These are phyloP conservation scores for Acleris holmiana DNA, from an alignment of 2,888 invertebrate genomes.

Conservation along the genomic window DNA sequence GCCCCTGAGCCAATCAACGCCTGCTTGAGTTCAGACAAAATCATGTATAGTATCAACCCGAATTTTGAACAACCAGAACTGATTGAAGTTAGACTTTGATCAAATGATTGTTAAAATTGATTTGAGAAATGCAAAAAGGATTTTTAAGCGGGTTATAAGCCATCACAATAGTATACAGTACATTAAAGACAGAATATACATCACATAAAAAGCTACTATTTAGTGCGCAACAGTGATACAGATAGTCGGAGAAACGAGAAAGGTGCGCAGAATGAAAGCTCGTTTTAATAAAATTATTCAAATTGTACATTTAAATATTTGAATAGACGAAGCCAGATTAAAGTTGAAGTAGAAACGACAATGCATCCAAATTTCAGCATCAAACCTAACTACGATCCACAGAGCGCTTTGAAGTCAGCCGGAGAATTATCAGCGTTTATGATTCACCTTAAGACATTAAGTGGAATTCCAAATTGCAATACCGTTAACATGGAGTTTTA, in stretches of 20 bases:
- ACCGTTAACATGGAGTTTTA: constrained; percentile 22
- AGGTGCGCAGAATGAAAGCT: constrained; percentile 29
- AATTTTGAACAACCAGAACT: background rate
- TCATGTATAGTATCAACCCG: constrained; percentile 78
- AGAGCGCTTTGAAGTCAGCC: constrained; percentile 45
- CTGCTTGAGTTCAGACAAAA: constrained; percentile 86
- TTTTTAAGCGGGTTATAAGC: constrained; percentile 25
- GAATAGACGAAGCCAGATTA: constrained; percentile 13
- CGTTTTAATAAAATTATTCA: constrained; percentile 3
- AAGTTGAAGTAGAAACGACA: constrained; percentile 27
- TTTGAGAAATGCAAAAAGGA: constrained; percentile 11
- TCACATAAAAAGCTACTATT: constrained; percentile 30
- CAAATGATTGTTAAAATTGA: constrained; percentile 7
- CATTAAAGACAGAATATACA: constrained; percentile 22
- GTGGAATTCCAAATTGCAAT: constrained; percentile 12
- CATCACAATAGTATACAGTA: constrained; percentile 29
- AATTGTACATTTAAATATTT: constrained; percentile 16
- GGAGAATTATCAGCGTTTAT: constrained; percentile 47
- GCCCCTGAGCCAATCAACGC: constrained; percentile 87
- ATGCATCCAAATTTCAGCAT: constrained; percentile 22
- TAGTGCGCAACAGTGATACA: constrained; percentile 14
- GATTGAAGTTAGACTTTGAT: background rate
- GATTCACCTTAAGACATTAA: constrained; percentile 47
- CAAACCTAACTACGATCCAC: constrained; percentile 57
- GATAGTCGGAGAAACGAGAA: background rate